A percentile compares a stretch with the other conserved stretches of the same genome.
phyloP scores from a whole-genome alignment of 2,797 vertebrate genomes.

The Myotis pilosus region DNA sequence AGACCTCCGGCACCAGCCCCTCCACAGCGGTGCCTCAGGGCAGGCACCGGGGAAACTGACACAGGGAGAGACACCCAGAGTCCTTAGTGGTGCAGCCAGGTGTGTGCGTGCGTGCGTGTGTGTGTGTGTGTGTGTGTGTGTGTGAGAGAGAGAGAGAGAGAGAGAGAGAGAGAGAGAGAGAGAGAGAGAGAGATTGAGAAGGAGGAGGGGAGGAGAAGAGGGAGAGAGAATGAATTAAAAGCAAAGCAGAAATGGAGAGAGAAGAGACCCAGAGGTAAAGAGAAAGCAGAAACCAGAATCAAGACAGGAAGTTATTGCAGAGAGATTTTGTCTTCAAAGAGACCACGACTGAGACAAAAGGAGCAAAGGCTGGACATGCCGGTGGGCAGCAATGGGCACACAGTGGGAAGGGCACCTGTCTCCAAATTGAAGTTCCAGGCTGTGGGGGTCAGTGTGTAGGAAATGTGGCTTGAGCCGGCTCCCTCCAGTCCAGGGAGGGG shows the following conservation, averaged over 20 bases:
- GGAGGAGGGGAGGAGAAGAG: no score
- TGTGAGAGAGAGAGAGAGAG: neutral
- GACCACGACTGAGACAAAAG: neutral
- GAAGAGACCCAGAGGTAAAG: neutral
- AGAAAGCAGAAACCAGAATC: neutral
- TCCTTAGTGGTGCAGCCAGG: neutral
- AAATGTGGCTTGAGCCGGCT: neutral
- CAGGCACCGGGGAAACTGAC: neutral
- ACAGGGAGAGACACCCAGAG: neutral
- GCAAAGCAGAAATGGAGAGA: neutral
- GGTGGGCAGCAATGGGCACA: neutral
- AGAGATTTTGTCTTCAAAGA: neutral
- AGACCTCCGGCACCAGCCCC: neutral
- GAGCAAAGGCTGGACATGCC: neutral
- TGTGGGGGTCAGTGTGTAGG: neutral
- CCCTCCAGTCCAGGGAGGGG: constrained; percentile 50
- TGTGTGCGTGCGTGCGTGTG: neutral
- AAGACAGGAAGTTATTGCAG: neutral
- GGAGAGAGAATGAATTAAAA: neutral
- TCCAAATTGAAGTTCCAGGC: neutral
- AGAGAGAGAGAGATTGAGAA: no score
- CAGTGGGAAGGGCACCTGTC: neutral
- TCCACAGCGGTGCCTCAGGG: neutral
- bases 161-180: neutral
- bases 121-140: no score